phyloP scores from a whole-genome alignment of 2,888 invertebrate species.

The Agonopterix heracliana region DNA sequence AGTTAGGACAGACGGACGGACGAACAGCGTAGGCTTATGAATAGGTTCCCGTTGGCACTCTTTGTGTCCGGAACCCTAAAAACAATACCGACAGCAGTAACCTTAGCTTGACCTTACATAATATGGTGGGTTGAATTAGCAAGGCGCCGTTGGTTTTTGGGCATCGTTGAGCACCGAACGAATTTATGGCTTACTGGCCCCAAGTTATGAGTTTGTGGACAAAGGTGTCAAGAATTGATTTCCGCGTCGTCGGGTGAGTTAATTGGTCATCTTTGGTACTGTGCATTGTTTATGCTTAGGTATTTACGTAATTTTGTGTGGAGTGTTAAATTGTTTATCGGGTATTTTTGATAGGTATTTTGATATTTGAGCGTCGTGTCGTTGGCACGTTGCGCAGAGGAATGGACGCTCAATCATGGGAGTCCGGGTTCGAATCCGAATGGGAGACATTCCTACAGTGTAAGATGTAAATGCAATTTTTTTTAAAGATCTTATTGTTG shows the following conservation, averaged over 20 bases:
- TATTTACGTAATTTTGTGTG: neutral
- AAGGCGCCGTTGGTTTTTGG: slow-evolving; percentile 28
- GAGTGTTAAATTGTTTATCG: neutral
- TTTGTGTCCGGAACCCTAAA: neutral
- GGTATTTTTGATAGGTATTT: neutral
- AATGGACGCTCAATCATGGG: too few species aligned
- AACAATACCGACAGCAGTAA: slow-evolving; percentile 1
- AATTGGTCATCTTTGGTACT: neutral
- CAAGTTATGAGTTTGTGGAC: neutral
- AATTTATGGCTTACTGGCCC: slow-evolving; percentile 1
- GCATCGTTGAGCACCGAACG: slow-evolving; percentile 18
- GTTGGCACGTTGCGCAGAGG: too few species aligned
- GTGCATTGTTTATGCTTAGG: neutral
- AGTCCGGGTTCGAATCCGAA: too few species aligned
- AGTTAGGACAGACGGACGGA: too few species aligned
- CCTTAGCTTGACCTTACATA: slow-evolving; percentile 1
- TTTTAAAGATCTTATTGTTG: too few species aligned
- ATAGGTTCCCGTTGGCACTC: too few species aligned
- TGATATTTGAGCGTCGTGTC: neutral
- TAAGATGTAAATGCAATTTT: too few species aligned
- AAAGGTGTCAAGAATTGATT: neutral
- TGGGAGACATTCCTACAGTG: too few species aligned
- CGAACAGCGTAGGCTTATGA: too few species aligned
- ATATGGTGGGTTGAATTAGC: slow-evolving; percentile 26
- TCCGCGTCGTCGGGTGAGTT: too few species aligned